phyloP scores from a whole-genome alignment of 2,888 invertebrate genomes.

The Leucophora obtusa region DNA sequence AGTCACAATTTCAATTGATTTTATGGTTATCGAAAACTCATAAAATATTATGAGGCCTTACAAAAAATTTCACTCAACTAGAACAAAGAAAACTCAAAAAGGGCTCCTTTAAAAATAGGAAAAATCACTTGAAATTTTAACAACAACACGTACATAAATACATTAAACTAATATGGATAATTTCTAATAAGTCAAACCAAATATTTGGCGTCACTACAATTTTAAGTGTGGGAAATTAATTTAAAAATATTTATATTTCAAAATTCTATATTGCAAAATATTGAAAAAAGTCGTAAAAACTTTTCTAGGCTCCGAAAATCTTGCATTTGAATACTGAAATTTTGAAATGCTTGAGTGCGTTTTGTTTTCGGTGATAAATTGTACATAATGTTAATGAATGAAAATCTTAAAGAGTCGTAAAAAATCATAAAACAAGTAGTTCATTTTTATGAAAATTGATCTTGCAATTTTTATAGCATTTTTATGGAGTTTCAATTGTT shows the following conservation, averaged over 20 bases:
- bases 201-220: conserved; percentile 40
- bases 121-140: conserved; percentile 47
- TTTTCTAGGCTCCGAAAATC: conserved; percentile 8
- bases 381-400: conserved; percentile 4
- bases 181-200: conserved; percentile 10
- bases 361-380: conserved; percentile 50
- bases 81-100: conserved; percentile 28
- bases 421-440: conserved; percentile 18
- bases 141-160: conserved; percentile 14
- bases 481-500: conserved; percentile 73
- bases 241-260: background rate
- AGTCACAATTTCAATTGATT: conserved; percentile 38
- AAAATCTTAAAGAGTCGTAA: conserved; percentile 49
- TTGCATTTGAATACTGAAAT: background rate
- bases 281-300: background rate
- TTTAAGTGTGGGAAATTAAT: conserved; percentile 50
- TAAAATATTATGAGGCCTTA: conserved; percentile 66
- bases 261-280: conserved; percentile 1
- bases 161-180: background rate
- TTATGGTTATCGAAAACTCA: conserved; percentile 65
- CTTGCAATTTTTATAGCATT: conserved; percentile 70
- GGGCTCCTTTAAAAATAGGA: conserved; percentile 14
- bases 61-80: conserved; percentile 48
- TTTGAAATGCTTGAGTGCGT: conserved; percentile 11
- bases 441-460: conserved; percentile 48